phyloP scores from a whole-genome alignment of 2,888 invertebrate genomes.

The Euzophera pinguis region DNA sequence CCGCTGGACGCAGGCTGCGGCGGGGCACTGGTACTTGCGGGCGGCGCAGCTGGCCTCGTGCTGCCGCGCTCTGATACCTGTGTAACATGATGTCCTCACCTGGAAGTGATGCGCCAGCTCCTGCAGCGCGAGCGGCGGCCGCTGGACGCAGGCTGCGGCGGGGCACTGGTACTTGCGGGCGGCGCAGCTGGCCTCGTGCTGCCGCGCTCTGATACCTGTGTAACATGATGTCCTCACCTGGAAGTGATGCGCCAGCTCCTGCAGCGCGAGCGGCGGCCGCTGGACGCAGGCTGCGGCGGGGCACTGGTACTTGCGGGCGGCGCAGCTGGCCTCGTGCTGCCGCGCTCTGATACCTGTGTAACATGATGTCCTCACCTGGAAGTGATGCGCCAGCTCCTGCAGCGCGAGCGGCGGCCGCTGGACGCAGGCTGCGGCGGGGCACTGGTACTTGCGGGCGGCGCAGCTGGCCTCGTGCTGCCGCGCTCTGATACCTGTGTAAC shows the following conservation, averaged over 20 bases:
- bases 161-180: slow-evolving; percentile 71
- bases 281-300: slow-evolving; percentile 57
- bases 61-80: no score
- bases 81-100: background rate
- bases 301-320: slow-evolving; percentile 67
- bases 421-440: slow-evolving; percentile 63
- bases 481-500: no score
- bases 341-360: no score
- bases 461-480: slow-evolving; percentile 71
- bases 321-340: slow-evolving; percentile 71
- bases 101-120: slow-evolving; percentile 33
- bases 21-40: slow-evolving; percentile 36
- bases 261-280: slow-evolving; percentile 37
- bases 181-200: slow-evolving; percentile 70
- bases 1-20: no score
- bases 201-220: no score
- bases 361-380: slow-evolving; percentile 33
- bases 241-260: slow-evolving; percentile 39
- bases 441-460: slow-evolving; percentile 63
- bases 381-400: slow-evolving; percentile 34
- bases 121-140: slow-evolving; percentile 36
- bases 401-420: slow-evolving; percentile 38
- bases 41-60: slow-evolving; percentile 71
- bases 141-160: slow-evolving; percentile 52
- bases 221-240: slow-evolving; percentile 38